These are phyloP conservation scores for Brachynemurus nebulosus DNA, from an alignment of 2,888 invertebrate genomes.

Conservation along the genomic window DNA sequence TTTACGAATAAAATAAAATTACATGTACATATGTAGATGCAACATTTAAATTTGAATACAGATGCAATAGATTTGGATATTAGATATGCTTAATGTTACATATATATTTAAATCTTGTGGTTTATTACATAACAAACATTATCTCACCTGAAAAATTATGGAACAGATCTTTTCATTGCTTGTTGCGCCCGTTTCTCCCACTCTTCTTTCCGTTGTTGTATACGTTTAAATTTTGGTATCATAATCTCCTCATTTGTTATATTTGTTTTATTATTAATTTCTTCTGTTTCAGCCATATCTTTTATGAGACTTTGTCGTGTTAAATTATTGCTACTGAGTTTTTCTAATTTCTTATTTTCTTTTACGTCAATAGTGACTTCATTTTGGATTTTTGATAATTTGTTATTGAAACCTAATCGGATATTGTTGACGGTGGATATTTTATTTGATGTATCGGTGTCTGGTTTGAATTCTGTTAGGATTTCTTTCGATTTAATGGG, in stretches of 20 bases:
- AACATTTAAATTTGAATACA: not conserved
- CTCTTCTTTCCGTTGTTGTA: conserved; percentile 58
- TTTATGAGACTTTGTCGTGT: conserved; percentile 12
- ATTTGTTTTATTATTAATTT: conserved; percentile 13
- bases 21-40: not conserved
- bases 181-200: conserved; percentile 67
- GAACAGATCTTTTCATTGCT: conserved; percentile 31
- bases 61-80: too few relatives aligned
- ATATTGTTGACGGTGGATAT: conserved; percentile 7
- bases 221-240: conserved; percentile 52
- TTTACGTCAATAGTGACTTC: not conserved
- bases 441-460: conserved; percentile 10
- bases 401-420: not conserved
- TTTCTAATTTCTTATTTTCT: conserved; percentile 14
- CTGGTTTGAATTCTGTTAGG: conserved; percentile 13
- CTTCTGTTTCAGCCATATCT: conserved; percentile 11
- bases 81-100: too few relatives aligned
- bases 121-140: not conserved
- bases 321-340: conserved; percentile 13
- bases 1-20: too few relatives aligned
- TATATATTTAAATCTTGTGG: too few relatives aligned
- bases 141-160: not conserved
- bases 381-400: not conserved
- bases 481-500: conserved; percentile 12
- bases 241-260: conserved; percentile 22